These are phyloP conservation scores for Ctenodactylus gundi DNA, from an alignment of 2,113 vertebrate genomes.

Conservation along the genomic window DNA sequence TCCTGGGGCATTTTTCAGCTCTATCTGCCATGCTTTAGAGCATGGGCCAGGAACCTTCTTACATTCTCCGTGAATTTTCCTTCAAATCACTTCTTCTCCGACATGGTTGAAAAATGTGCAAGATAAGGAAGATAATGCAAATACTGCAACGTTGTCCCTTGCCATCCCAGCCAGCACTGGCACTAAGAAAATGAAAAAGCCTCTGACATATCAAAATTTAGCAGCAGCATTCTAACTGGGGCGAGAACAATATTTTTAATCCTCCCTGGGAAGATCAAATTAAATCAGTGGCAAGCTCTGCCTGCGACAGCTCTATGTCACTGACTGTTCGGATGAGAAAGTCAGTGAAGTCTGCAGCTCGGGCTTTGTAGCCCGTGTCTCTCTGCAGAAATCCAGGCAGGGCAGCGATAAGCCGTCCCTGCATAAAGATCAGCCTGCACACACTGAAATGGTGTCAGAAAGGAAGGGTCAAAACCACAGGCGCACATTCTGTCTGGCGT, in stretches of 20 bases:
- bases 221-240: constrained; percentile 73
- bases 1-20: background rate
- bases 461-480: background rate
- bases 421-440: constrained; percentile 55
- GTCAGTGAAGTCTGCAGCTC: constrained; percentile 14
- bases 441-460: background rate
- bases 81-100: constrained; percentile 68
- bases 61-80: constrained; percentile 47
- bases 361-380: constrained; percentile 58
- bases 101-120: constrained; percentile 52
- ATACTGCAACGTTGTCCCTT: constrained; percentile 73
- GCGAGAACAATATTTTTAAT: constrained; percentile 82
- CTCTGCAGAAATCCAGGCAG: constrained; percentile 45
- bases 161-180: constrained; percentile 29
- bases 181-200: constrained; percentile 73
- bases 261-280: constrained; percentile 79
- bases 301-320: constrained; percentile 74
- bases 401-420: constrained; percentile 43
- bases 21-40: background rate
- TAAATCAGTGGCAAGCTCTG: constrained; percentile 70
- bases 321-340: constrained; percentile 52
- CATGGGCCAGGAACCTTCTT: background rate
- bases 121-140: constrained; percentile 77
- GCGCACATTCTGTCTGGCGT: background rate
- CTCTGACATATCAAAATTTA: constrained; percentile 73